Base-by-base conservation (phyloP, 2,888 invertebrate species). In the Leucoptera coffeella region DNA sequence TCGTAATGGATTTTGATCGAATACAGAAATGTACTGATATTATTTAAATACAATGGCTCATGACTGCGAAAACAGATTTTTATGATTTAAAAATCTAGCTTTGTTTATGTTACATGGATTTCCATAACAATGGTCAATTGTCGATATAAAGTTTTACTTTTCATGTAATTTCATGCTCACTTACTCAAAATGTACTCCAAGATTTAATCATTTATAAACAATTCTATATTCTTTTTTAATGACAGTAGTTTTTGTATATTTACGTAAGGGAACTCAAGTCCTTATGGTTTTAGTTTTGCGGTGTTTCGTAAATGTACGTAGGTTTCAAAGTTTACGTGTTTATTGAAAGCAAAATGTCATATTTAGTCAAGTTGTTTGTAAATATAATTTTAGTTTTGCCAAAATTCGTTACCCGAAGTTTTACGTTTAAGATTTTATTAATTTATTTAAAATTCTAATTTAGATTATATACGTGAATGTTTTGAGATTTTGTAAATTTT, bases 401-500 rank as follows among this genome's bases (percentile, higher is more conserved):
- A 39, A 46, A 52, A 52, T 52, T 50, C 49, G 62, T 64, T 64
- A 62, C 59, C 53, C 49, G 37, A 33, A 41, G 35, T 42, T 17
- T 22, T 15, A 45, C 33, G 33, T 32, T 35, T 31, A 30, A 38
- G 37, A 37, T 41, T 38, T 42, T 40, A 42, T 35, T 46, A 42
- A 48, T 48, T 53, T 55, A 48, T 40, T 47, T 38, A 45, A 45
- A 38, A 10, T 6, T 6, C 4, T 7, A 12, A 12, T 4, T 14
- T 4, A 11, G 6, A 13, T 5, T 22, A 5, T 22, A 15, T 17
- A 12, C 17, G 9, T 8, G 11, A 17, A 45, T 45, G 52, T 56
- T 59, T 58, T 48, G 49, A 47, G 47, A 45, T 47, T 42, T 34
- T 61, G 59, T 64, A 65, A 60, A 65, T 62, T 64, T 58, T 65